Percentiles rank a stretch among this genome's conserved stretches.
phyloP scores from a whole-genome alignment of 2,113 vertebrate genomes.

The Anolis sagrei region DNA sequence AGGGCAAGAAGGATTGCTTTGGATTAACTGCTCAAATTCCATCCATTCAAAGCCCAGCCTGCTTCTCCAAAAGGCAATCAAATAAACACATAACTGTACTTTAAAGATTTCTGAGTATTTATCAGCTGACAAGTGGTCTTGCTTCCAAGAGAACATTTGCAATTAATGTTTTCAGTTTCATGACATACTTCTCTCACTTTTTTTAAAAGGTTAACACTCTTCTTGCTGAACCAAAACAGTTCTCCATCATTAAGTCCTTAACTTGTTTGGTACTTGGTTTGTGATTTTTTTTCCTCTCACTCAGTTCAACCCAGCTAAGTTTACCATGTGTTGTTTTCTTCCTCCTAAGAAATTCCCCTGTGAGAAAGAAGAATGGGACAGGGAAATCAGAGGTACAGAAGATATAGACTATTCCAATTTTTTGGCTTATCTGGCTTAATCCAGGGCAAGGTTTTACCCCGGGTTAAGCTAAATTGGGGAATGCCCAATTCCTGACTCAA shows the following conservation, averaged over 20 bases:
- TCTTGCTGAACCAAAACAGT: neutral
- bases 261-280: neutral
- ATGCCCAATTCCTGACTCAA: too few species aligned
- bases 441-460: too few species aligned
- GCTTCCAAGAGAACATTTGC: conserved; percentile 1
- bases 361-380: too few species aligned
- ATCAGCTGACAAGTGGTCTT: neutral
- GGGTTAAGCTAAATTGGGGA: too few species aligned
- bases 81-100: conserved; percentile 21
- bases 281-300: neutral
- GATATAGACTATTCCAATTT: too few species aligned
- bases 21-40: conserved; percentile 19
- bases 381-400: too few species aligned
- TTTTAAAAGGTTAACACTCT: neutral
- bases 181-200: neutral
- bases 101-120: conserved; percentile 31
- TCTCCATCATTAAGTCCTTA: neutral
- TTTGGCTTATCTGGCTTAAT: too few species aligned
- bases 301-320: neutral
- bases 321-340: neutral
- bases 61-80: neutral
- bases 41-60: neutral
- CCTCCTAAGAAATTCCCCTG: too few species aligned
- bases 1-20: conserved; percentile 22
- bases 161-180: conserved; percentile 25